A percentile compares a stretch with the other conserved stretches of the same genome.
Evolutionary conservation across 2,797 vertebrate genomes (phyloP).

Genomic region (Molothrus ater): DNA sequence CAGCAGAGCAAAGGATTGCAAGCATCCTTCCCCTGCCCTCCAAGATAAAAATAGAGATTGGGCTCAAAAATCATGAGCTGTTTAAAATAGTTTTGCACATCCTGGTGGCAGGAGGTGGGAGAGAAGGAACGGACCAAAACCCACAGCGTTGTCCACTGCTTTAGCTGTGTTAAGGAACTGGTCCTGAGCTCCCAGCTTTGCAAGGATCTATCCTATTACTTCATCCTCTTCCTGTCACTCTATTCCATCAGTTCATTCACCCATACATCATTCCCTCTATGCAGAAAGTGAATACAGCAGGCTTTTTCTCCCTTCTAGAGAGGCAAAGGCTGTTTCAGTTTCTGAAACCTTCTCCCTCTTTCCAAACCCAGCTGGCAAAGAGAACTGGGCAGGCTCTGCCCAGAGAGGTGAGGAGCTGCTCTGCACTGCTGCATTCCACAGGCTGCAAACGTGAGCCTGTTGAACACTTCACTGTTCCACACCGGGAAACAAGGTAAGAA

Average conservation of each 20-base stretch:
- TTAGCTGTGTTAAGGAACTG: background rate
- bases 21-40: slow-evolving; percentile 48
- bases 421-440: background rate
- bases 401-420: background rate
- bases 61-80: slow-evolving; percentile 33
- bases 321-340: background rate
- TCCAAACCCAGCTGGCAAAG: background rate
- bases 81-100: slow-evolving; percentile 43
- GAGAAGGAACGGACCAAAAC: background rate
- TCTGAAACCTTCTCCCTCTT: background rate
- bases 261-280: background rate
- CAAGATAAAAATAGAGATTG: slow-evolving; percentile 42
- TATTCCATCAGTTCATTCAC: background rate
- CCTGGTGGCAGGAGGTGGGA: background rate
- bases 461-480: rapidly evolving
- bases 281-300: background rate
- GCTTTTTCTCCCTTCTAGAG: background rate
- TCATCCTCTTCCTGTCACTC: background rate
- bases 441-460: rapidly evolving
- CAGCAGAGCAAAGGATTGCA: slow-evolving; percentile 5
- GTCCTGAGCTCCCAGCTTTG: background rate
- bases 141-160: background rate
- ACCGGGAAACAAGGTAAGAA: background rate
- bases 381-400: background rate
- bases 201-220: background rate